These are phyloP conservation scores for Tipula lateralis DNA, from an alignment of 2,888 invertebrate species.

Conservation along the genomic window DNA sequence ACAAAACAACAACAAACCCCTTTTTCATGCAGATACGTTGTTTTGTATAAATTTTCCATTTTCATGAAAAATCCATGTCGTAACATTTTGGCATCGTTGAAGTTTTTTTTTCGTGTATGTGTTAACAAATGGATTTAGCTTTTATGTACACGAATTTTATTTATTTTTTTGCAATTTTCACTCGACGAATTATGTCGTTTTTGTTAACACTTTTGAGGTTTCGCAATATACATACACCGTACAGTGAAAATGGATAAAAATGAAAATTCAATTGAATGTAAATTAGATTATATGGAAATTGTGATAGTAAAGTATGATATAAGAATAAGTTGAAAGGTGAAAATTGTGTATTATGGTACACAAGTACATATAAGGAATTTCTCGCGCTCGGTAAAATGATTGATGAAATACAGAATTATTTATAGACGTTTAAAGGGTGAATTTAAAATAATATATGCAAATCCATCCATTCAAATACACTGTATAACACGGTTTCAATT, in stretches of 20 bases:
- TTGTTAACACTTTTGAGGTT: constrained; percentile 19
- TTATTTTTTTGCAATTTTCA: not conserved
- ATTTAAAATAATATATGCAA: not conserved
- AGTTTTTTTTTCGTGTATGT: not conserved
- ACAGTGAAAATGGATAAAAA: not conserved
- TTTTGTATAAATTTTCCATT: constrained; percentile 13
- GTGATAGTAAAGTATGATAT: not conserved
- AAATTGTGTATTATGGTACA: not conserved
- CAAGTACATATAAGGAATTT: not conserved
- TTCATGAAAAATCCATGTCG: constrained; percentile 24
- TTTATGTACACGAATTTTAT: not conserved
- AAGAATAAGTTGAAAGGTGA: constrained; percentile 24
- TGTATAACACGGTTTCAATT: too few relatives aligned
- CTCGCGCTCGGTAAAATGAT: not conserved
- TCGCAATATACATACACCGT: not conserved
- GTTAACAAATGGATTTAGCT: constrained; percentile 14
- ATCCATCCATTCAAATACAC: too few relatives aligned
- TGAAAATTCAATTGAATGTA: not conserved
- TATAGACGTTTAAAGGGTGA: not conserved
- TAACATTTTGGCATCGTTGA: not conserved
- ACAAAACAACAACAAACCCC: not conserved
- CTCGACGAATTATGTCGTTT: constrained; percentile 19
- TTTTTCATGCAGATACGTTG: not conserved
- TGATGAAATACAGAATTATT: not conserved
- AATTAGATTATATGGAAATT: constrained; percentile 24